Percentiles rank a stretch among this genome's conserved stretches.
phyloP scores from a whole-genome alignment of 2,113 vertebrate genomes.

The Zosterops hypoxanthus region DNA sequence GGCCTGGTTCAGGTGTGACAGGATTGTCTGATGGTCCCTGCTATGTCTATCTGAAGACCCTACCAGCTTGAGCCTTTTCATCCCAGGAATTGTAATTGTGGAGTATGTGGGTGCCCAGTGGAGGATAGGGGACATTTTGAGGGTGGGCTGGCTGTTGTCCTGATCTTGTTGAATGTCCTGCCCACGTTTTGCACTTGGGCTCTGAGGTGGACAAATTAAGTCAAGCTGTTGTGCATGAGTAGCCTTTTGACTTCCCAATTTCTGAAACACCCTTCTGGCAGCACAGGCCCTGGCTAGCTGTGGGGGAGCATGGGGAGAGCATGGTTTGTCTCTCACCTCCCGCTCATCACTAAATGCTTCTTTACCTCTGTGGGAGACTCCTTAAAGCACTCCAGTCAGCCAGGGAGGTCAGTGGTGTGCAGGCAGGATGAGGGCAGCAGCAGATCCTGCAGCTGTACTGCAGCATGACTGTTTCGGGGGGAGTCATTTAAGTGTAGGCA shows the following conservation, averaged over 20 bases:
- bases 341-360: accelerated
- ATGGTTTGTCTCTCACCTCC: not conserved
- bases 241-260: not conserved
- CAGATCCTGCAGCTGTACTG: not conserved
- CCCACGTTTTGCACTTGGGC: not conserved
- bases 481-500: accelerated
- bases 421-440: not conserved
- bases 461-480: not conserved
- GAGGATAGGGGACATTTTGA: not conserved
- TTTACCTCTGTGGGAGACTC: not conserved
- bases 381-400: not conserved
- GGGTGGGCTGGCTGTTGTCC: not conserved
- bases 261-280: not conserved
- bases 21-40: not conserved
- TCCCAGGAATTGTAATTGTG: not conserved
- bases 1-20: not conserved
- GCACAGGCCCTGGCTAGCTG: not conserved
- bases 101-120: not conserved
- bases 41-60: not conserved
- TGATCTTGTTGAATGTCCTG: not conserved
- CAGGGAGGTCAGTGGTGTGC: not conserved
- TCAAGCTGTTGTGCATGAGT: accelerated
- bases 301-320: accelerated
- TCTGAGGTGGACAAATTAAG: accelerated
- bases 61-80: not conserved